phyloP scores from a whole-genome alignment of 1,140 invertebrate genomes.

The Zaprionus ghesquierei region DNA sequence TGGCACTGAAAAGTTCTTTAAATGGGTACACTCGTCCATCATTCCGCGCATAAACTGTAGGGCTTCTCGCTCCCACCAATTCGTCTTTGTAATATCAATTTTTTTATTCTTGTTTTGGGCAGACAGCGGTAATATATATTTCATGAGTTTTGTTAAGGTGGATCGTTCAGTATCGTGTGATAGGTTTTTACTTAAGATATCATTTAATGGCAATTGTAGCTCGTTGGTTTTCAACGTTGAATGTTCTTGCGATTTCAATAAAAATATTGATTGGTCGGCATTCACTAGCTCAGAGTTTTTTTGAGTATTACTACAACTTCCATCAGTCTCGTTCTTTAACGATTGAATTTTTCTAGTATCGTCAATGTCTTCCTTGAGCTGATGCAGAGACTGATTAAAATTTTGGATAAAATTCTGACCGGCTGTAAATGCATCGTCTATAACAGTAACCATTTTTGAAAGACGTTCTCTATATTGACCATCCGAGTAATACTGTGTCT shows the following conservation, averaged over 20 bases:
- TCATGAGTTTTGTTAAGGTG: conserved; percentile 76
- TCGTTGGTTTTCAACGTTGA: conserved; percentile 32
- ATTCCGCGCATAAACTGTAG: conserved; percentile 98
- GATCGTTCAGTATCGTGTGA: conserved; percentile 27
- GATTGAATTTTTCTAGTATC: conserved; percentile 69
- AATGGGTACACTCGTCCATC: conserved; percentile 99
- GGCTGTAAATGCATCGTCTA: conserved; percentile 89
- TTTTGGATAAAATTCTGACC: conserved; percentile 92
- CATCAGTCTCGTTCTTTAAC: conserved; percentile 27
- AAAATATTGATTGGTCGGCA: conserved; percentile 53
- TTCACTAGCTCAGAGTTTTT: neutral
- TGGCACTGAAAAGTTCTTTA: conserved; percentile 94
- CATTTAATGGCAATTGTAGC: conserved; percentile 40
- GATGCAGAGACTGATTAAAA: conserved; percentile 86
- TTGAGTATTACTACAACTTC: conserved; percentile 31
- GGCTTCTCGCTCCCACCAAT: conserved; percentile 89
- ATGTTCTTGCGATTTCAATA: conserved; percentile 43
- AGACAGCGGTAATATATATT: conserved; percentile 61
- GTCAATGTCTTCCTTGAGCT: conserved; percentile 75
- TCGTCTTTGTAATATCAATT: conserved; percentile 84
- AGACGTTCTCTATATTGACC: conserved; percentile 91
- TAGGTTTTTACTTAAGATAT: conserved; percentile 22
- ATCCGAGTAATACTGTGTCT: conserved; percentile 95
- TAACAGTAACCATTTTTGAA: conserved; percentile 90
- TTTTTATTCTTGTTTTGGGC: conserved; percentile 48